Evolutionary conservation across 53 echinoderm and acorn worm species (phyloP), one percentile per base, ranked within the genome.

Genomic region (Holothuria scabra): DNA sequence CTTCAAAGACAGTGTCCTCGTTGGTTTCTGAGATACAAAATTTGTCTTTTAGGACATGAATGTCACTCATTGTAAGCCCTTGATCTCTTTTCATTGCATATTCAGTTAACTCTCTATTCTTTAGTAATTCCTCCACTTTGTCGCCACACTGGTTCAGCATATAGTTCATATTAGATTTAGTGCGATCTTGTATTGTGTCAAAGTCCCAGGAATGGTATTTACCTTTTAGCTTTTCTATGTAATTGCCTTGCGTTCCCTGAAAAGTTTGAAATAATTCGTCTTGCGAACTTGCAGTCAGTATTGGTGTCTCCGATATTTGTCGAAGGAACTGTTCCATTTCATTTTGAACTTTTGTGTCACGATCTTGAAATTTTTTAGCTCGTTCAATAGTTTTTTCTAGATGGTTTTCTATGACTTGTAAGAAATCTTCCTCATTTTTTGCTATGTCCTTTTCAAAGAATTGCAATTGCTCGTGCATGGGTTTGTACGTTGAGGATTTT

Each of bases 71-170:
- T 56, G 58, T 29, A 13, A 31, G 59, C 57, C 3, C 58, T 25
- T 20, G 5, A 2, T 28, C 8, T 1, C 31, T 31, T 14, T 25
- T 9, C 21, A 28, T 58, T 26, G 33, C 56, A 57, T 22, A 78
- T 26, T 56, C 67, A 67, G 67, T 14, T 12, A 67, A 37, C 21
- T 26, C 32, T 16, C 18, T 67, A 4, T 34, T 34, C 18, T 28
- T 30, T 7, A 67, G 12, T 8, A 67, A 16, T 28, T 20, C 20
- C 32, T 67, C 67, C 14, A 67, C 67, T 46, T 74, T 21, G 21
- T 74, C 46, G 25, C 74, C 74, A 20, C 74, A 74, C 46, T 74
- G 74, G 10, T 44, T 74, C 3, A 74, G 46, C 46, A 74, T 41
- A 23, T 74, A 41, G 25, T 8, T 21, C 48, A 74, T 38, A 8